Evolutionary conservation across 2,888 invertebrate species (phyloP).

Genomic region (Cephus runcator): DNA sequence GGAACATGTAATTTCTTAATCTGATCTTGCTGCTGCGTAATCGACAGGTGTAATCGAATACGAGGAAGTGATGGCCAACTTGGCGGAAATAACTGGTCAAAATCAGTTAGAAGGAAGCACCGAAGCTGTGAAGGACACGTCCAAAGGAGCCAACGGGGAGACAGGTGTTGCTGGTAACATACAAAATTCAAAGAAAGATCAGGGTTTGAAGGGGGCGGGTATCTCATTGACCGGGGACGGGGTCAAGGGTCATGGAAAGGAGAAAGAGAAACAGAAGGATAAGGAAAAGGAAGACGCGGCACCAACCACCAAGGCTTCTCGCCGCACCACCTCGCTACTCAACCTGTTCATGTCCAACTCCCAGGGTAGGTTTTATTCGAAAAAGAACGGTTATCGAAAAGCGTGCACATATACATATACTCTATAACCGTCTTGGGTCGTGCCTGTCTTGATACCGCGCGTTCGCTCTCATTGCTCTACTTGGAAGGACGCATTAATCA

Average conservation of each 20-base stretch:
- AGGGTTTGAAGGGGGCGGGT: constrained; percentile 59
- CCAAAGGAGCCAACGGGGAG: constrained; percentile 61
- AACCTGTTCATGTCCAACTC: constrained; percentile 96
- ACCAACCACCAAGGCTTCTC: constrained; percentile 78
- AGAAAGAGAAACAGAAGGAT: constrained; percentile 52
- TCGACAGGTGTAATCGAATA: constrained; percentile 59
- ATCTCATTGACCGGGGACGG: constrained; percentile 53
- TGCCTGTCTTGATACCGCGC: not conserved
- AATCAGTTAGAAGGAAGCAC: constrained; percentile 43
- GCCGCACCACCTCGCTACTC: constrained; percentile 93
- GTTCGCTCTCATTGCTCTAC: not conserved
- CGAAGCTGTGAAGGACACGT: constrained; percentile 49
- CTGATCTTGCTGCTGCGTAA: constrained; percentile 1
- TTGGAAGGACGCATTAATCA: not conserved
- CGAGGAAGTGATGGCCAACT: constrained; percentile 58
- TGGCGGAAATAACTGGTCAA: constrained; percentile 56
- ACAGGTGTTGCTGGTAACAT: constrained; percentile 64
- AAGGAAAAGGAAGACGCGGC: constrained; percentile 44
- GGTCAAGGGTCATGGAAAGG: constrained; percentile 49
- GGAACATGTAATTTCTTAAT: not conserved
- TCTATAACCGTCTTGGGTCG: not conserved
- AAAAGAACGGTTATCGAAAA: constrained; percentile 10
- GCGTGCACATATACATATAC: not conserved
- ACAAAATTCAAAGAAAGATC: constrained; percentile 60
- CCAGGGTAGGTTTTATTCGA: constrained; percentile 76